Conservation (phyloP, 2,888 invertebrate species). For the Drosophila mercatorum region DNA sequence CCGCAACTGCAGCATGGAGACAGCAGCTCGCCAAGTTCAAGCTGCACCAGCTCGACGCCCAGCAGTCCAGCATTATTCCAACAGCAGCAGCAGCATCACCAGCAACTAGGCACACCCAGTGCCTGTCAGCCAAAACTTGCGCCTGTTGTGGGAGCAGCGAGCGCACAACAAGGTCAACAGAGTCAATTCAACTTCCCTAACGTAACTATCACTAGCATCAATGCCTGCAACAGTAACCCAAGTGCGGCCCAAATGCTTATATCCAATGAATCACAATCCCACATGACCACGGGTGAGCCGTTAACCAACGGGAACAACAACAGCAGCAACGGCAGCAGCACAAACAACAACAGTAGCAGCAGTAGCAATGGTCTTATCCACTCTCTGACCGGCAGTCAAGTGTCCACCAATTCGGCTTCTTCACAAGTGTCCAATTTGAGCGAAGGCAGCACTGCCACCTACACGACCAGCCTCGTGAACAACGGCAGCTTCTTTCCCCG, state of each 20-base stretch:
- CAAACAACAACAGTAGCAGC: slow-evolving; percentile 22
- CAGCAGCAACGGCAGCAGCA: slow-evolving; percentile 14
- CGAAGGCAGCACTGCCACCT: slow-evolving; percentile 53
- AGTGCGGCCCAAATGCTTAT: slow-evolving; percentile 72
- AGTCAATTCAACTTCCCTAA: slow-evolving; percentile 85
- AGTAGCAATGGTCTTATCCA: slow-evolving; percentile 51
- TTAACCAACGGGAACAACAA: slow-evolving; percentile 54
- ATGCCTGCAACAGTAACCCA: slow-evolving; percentile 47
- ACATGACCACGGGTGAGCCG: slow-evolving; percentile 8
- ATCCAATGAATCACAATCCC: slow-evolving; percentile 65
- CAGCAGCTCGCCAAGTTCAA: slow-evolving; percentile 96
- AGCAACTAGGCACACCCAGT: slow-evolving; percentile 72
- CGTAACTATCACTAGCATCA: slow-evolving; percentile 81
- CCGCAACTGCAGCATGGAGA: slow-evolving; percentile 86
- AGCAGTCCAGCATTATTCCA: slow-evolving; percentile 93
- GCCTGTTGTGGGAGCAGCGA: slow-evolving; percentile 19
- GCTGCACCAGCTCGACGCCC: slow-evolving; percentile 98
- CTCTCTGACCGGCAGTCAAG: slow-evolving; percentile 60
- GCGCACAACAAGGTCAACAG: slow-evolving; percentile 51
- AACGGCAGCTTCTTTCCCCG: slow-evolving; percentile 84
- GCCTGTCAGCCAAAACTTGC: slow-evolving; percentile 73
- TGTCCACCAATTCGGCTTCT: slow-evolving; percentile 50
- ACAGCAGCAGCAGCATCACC: slow-evolving; percentile 81
- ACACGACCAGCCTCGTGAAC: slow-evolving; percentile 63
- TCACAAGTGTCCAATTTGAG: slow-evolving; percentile 53